Evolutionary conservation across 2,888 invertebrate genomes (phyloP), one percentile per base, ranked within the genome.

Genomic region (Hoplodrina ambigua): DNA sequence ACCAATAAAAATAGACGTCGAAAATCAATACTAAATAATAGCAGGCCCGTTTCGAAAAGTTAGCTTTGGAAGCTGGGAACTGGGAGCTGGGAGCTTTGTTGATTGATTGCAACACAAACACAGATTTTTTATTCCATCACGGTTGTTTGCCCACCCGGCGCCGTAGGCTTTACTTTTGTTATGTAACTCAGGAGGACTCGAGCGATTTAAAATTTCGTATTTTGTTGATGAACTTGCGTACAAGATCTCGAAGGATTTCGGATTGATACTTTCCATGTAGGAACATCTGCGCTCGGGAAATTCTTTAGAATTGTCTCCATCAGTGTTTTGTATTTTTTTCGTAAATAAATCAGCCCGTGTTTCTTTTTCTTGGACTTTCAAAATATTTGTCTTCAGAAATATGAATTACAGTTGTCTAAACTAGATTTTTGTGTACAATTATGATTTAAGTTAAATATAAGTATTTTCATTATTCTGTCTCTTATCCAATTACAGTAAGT

Each of bases 101-200:
- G 95, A 94, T 93, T 94, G 94, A 95, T 94, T 94, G 94, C 93
- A 92, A 92, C 89, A 90, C 93, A 94, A 94, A 94, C 92, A 94
- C 75, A 80, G 86, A 91, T 92, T 93, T 89, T 93, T 93, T 91
- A 92, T 91, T 92, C 90, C 87, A 90, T 91, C 90, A 87, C 86
- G 82, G 83, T 82, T 93, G 90, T 93, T 94, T 93, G 88, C 90
- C 76, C 85, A 83, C 76, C 81, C 86, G 80, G 78, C 80, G 83
- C 75, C 72, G 76, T 76, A 84, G 83, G 84, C 83, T 85, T 85
- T 81, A 85, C 84, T 90, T 86, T 88, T 89, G 86, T 90, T 89
- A 88, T 85, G 75, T 87, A 86, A 86, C 80, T 75, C 75, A 78
- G 79, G 75, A 80, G 71, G 69, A 69, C 78, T 64, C 58, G 58